A percentile compares a stretch with the other conserved stretches of the same genome.
Evolutionary conservation across 1,140 invertebrate genomes (phyloP).

Genomic region (Parasteatoda tepidariorum): DNA sequence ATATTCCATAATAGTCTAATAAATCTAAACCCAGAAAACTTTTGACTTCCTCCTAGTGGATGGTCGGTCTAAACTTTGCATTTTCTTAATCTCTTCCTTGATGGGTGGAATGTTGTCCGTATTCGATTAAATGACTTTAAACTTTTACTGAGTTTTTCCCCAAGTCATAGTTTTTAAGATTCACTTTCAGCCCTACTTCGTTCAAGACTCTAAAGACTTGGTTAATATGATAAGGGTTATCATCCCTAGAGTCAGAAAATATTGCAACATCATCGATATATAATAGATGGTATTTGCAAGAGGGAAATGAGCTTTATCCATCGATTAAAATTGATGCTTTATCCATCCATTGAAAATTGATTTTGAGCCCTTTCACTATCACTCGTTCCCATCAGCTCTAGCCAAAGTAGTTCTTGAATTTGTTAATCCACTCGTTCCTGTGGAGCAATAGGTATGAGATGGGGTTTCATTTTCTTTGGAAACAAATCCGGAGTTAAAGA

Average conservation of each 20-base stretch:
- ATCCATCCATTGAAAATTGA: too few relatives aligned
- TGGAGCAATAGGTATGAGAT: not conserved
- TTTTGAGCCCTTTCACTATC: conserved; percentile 69
- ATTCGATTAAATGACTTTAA: not conserved
- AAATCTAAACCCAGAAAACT: not conserved
- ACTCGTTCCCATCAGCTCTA: not conserved
- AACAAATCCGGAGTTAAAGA: not conserved
- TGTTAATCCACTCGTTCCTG: not conserved
- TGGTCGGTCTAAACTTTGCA: not conserved
- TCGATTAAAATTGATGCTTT: too few relatives aligned
- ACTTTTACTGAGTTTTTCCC: not conserved
- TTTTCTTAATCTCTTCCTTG: not conserved
- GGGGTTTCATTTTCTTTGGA: not conserved
- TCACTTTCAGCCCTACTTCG: not conserved
- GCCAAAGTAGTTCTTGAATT: not conserved
- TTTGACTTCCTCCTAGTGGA: not conserved
- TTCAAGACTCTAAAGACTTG: not conserved
- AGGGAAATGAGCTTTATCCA: not conserved
- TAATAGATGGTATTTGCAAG: not conserved
- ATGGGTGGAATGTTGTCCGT: not conserved
- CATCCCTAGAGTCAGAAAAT: not conserved
- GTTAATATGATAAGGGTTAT: not conserved
- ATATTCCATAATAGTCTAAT: not conserved
- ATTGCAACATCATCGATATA: not conserved
- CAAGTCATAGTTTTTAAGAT: not conserved